A percentile compares a stretch with the other conserved stretches of the same genome.
phyloP scores from a whole-genome alignment of 1,140 invertebrate species.

The Bombus confusus region DNA sequence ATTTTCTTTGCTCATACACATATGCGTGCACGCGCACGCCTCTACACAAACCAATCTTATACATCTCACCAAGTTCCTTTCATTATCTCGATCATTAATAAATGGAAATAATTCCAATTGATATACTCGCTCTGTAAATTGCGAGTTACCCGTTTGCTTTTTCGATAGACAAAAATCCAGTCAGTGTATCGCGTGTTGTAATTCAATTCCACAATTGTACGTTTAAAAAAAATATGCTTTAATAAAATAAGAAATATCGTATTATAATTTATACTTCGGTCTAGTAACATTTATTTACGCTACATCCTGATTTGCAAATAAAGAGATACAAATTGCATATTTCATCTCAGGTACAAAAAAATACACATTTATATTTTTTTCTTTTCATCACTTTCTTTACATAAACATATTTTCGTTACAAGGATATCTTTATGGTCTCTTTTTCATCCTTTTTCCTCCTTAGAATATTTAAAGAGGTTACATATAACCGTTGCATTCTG shows the following conservation, averaged over 20 bases:
- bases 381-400: not conserved
- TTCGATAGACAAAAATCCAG: not conserved
- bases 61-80: not conserved
- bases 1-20: not conserved
- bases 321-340: not conserved
- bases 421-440: not conserved
- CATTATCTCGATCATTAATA: not conserved
- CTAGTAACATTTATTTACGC: not conserved
- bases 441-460: not conserved
- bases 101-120: conserved; percentile 4
- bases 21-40: no score
- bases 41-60: not conserved
- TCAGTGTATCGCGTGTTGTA: conserved; percentile 31
- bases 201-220: conserved; percentile 44
- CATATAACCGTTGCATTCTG: not conserved
- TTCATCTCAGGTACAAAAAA: conserved; percentile 26
- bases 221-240: conserved; percentile 68
- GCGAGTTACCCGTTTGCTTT: conserved; percentile 13
- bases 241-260: conserved; percentile 63
- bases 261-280: conserved; percentile 17
- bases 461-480: not conserved
- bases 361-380: not conserved
- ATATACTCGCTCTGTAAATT: conserved; percentile 25
- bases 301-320: not conserved
- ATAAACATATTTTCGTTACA: conserved; percentile 9